Evolutionary conservation across 2,797 vertebrate species (phyloP).

Genomic region (Poeciliopsis turneri): DNA sequence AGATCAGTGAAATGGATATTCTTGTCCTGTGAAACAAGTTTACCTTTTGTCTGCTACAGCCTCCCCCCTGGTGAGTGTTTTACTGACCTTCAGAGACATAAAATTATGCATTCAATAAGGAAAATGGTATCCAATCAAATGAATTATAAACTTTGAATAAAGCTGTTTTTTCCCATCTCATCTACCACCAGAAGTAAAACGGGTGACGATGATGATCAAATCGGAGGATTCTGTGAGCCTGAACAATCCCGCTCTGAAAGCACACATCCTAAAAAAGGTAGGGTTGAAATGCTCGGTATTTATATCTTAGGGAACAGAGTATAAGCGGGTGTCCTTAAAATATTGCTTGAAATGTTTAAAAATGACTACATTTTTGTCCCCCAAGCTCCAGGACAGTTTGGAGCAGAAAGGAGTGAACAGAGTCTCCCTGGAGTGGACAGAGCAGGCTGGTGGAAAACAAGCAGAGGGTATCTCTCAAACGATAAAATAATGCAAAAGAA

Average conservation of each 20-base stretch:
- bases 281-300: not conserved
- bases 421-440: conserved; percentile 27
- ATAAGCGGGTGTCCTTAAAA: not conserved
- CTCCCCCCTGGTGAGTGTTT: not conserved
- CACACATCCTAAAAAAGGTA: not conserved
- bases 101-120: no score
- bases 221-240: not conserved
- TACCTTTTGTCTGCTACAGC: conserved; percentile 10
- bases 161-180: not conserved
- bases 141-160: not conserved
- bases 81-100: not conserved
- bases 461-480: no score
- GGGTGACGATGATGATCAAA: not conserved
- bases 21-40: not conserved
- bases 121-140: no score
- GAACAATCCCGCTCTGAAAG: not conserved
- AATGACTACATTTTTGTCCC: not conserved
- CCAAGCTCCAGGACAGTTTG: conserved; percentile 14
- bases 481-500: no score
- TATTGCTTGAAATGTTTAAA: not conserved
- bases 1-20: not conserved
- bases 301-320: not conserved
- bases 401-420: conserved; percentile 3
- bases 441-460: conserved; percentile 14
- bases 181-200: not conserved